Evolutionary conservation across 2,888 invertebrate species (phyloP), one percentile per base, ranked within the genome.

Genomic region (Lasioglossum morio): DNA sequence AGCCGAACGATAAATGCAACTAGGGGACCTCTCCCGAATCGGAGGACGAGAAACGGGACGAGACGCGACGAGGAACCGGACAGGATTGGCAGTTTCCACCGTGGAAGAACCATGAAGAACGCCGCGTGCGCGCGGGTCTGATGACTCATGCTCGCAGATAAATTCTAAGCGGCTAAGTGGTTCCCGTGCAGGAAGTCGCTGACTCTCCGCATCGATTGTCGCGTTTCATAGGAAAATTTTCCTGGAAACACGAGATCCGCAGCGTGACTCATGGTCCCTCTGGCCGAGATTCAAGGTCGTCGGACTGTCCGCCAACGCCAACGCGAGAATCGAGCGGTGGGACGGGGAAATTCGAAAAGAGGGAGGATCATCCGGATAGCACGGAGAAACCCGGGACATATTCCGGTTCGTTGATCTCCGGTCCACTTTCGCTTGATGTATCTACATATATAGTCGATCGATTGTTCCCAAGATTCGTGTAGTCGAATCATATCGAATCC

Each of bases 161-260:
- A 72, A 85, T 76, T 72, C 57, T 89, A 85, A 89, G 81, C 88
- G 87, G 87, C 77, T 46, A 82, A 84, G 80, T 84, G 84, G 74
- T 53, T 53, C 53, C 74, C 53, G 48, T 53, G 74, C 74, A 74
- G 74, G 74, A 74, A 72, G 72, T 72, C 46, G 72, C 46, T 34
- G 43, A 66, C 69, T 10, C n/a, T 53, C 48, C 77, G 69, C 48
- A 86, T 89, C 80, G 72, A 72, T 72, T 72, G 72, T 79, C 82
- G 83, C 37, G 81, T 81, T 91, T 91, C 66, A 88, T 88, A 89
- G 84, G 91, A 91, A 91, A 89, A 88, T 89, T 88, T 89, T 90
- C 87, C 88, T 79, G 87, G 69, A 82, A 86, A 77, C 81, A 82
- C 87, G 81, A 82, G 72, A 87, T 84, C 88, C 73, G 75, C 48